A percentile compares a stretch with the other conserved stretches of the same genome.
Evolutionary conservation across 2,113 vertebrate species (phyloP).

Genomic region (Lutjanus erythropterus): DNA sequence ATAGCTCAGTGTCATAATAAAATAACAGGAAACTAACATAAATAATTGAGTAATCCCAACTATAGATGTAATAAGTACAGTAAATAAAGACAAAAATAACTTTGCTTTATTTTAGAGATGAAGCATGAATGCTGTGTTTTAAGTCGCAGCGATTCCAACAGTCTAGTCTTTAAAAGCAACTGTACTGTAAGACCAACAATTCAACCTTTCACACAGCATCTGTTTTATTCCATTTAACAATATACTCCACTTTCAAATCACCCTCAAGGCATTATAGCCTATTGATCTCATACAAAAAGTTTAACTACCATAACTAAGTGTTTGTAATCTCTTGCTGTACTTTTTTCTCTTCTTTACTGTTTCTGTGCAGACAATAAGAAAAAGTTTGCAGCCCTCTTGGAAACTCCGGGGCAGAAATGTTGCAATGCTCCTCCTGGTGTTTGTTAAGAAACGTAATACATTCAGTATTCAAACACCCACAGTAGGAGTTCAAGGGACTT

Average conservation of each 20-base stretch:
- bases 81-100: not conserved
- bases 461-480: constrained; percentile 70
- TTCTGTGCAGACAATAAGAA: constrained; percentile 21
- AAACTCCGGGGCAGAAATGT: constrained; percentile 16
- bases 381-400: constrained; percentile 21
- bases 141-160: not conserved
- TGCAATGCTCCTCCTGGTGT: constrained; percentile 28
- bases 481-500: constrained; percentile 67
- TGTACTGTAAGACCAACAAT: no score
- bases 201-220: constrained; percentile 6
- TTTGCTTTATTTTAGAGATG: not conserved
- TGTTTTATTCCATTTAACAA: constrained; percentile 20
- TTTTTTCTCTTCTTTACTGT: no score
- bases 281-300: constrained; percentile 41
- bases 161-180: constrained; percentile 2
- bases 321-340: constrained; percentile 8
- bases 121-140: constrained; percentile 16
- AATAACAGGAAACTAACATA: not conserved
- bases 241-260: constrained; percentile 1
- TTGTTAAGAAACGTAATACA: constrained; percentile 48
- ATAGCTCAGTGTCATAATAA: not conserved
- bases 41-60: no score
- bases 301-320: constrained; percentile 6
- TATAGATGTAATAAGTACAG: not conserved
- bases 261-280: constrained; percentile 25